Conservation (phyloP, 2,888 invertebrate genomes). For the Prosopocoilus inquinatus region DNA sequence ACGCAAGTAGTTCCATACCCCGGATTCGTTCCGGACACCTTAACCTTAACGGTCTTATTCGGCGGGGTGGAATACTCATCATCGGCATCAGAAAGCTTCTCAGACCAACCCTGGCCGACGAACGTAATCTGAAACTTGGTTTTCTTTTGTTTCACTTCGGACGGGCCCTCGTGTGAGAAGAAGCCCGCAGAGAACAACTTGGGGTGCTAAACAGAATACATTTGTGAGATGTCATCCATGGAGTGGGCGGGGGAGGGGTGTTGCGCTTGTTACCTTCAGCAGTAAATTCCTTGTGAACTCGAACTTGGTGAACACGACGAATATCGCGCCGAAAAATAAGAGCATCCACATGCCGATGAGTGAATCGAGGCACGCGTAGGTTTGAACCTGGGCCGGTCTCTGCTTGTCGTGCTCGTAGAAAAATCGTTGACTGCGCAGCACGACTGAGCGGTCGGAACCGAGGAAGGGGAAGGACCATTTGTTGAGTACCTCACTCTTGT, state of each 20-base stretch:
- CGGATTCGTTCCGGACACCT: slow-evolving; percentile 68
- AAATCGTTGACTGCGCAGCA: slow-evolving; percentile 75
- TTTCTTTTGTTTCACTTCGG: slow-evolving; percentile 59
- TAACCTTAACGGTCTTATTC: slow-evolving; percentile 63
- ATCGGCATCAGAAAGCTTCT: slow-evolving; percentile 57
- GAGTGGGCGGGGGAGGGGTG: neutral
- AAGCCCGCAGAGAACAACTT: slow-evolving; percentile 68
- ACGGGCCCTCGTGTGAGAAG: slow-evolving; percentile 66
- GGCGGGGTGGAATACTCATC: slow-evolving; percentile 61
- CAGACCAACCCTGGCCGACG: slow-evolving; percentile 77
- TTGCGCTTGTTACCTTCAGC: slow-evolving; percentile 54
- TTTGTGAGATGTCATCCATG: neutral
- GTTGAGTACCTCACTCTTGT: slow-evolving; percentile 26
- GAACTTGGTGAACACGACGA: slow-evolving; percentile 61
- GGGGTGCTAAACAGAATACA: slow-evolving; percentile 30
- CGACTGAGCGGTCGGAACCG: slow-evolving; percentile 80
- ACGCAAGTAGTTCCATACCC: slow-evolving; percentile 83
- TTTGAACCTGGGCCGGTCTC: slow-evolving; percentile 76
- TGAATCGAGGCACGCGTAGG: slow-evolving; percentile 59
- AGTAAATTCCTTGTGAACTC: slow-evolving; percentile 63
- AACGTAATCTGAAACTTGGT: slow-evolving; percentile 68
- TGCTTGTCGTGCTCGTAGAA: slow-evolving; percentile 65
- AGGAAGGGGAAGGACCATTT: slow-evolving; percentile 65
- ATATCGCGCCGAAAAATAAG: slow-evolving; percentile 59
- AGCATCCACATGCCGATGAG: slow-evolving; percentile 55